These are phyloP conservation scores for Hydropsyche betteni DNA, from an alignment of 2,888 invertebrate genomes.

Conservation along the genomic window DNA sequence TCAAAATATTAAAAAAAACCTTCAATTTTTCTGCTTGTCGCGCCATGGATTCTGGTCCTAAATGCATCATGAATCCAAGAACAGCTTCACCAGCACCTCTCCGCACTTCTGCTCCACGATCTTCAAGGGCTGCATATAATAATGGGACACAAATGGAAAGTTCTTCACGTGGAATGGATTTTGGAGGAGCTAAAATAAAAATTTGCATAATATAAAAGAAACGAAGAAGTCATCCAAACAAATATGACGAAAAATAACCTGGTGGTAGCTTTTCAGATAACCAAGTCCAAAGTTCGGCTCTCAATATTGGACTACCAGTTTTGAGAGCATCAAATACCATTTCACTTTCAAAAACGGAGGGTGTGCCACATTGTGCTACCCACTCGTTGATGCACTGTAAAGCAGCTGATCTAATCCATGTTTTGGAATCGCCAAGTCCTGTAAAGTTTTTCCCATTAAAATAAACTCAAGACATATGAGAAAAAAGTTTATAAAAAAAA, in stretches of 20 bases:
- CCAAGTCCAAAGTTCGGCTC: conserved; percentile 87
- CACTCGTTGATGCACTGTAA: conserved; percentile 86
- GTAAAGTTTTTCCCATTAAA: conserved; percentile 41
- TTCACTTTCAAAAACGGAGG: conserved; percentile 83
- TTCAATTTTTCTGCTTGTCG: conserved; percentile 82
- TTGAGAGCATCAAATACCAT: conserved; percentile 89
- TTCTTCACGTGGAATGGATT: conserved; percentile 84
- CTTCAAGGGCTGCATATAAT: conserved; percentile 85
- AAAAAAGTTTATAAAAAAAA: not conserved
- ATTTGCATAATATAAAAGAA: conserved; percentile 4
- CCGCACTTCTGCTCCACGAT: conserved; percentile 90
- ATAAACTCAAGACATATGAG: not conserved
- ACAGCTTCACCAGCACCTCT: conserved; percentile 91
- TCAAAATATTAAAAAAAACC: conserved; percentile 59
- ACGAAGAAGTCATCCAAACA: not conserved
- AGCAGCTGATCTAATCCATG: conserved; percentile 82
- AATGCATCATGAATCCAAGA: conserved; percentile 91
- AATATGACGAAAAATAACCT: conserved; percentile 58
- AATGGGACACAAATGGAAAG: conserved; percentile 78
- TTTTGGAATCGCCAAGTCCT: conserved; percentile 77
- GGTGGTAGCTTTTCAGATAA: conserved; percentile 81
- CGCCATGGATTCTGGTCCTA: conserved; percentile 83
- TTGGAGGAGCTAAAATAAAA: conserved; percentile 67
- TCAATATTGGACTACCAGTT: conserved; percentile 82
- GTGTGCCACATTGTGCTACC: conserved; percentile 82